Evolutionary conservation across 1,140 invertebrate species (phyloP), one percentile per base, ranked within the genome.

Genomic region (Bactericera cockerelli): DNA sequence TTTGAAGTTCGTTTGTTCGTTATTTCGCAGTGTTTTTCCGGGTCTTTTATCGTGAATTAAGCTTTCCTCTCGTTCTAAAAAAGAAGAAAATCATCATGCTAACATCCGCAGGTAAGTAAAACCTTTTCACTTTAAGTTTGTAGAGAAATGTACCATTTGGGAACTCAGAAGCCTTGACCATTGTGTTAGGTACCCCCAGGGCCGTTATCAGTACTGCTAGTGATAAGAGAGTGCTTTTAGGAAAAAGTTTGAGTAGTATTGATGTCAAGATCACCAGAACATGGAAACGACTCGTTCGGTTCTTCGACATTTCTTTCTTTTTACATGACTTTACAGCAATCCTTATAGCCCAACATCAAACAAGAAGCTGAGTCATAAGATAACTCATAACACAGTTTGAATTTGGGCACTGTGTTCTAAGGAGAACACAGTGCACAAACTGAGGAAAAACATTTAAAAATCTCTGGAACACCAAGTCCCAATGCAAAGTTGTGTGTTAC

Each of bases 101-200:
- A 4, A 49, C 42, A 16, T 49, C 42, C 42, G 42, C 42, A 49
- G 42, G 42, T 49, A 54, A 14, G 60, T 33, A 25, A 36, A 21
- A 57, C 22, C 53, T 19, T 49, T 22, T 22, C 19, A 16, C 19
- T 16, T 49, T n/a, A 19, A 4, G 22, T 4, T 4, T 6, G 6
- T 49, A 49, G n/a, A 22, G n/a, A 49, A 49, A 49, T 19, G 42
- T 6, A 49, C 42, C 4, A 4, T 8, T n/a, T 16, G 42, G n/a
- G 42, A 10, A 49, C 4, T 49, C n/a, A 8, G n/a, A 6, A 19
- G 42, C 19, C 22, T 4, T 6, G 4, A 3, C 3, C 42, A 10
- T 49, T 49, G 6, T 4, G 42, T 49, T 8, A 6, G 4, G 22
- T 49, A 49, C 42, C 22, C n/a, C 19, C n/a, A n/a, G 22, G n/a